A percentile compares a stretch with the other conserved stretches of the same genome.
Evolutionary conservation across 2,113 vertebrate species (phyloP).

Genomic region (Paralichthys olivaceus): DNA sequence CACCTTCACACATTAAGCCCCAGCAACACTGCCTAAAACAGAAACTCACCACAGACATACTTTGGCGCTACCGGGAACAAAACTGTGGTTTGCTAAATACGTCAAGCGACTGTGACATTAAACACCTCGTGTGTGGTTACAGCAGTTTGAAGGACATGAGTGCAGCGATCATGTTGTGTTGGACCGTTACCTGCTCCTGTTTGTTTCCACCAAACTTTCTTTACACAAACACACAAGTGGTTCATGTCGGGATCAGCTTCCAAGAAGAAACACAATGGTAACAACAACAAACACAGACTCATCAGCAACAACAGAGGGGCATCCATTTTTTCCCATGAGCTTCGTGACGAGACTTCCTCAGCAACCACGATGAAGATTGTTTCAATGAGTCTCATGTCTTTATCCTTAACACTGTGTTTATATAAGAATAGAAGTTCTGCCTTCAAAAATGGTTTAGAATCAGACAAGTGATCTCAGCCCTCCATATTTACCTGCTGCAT

Average conservation of each 20-base stretch:
- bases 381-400: slow-evolving; percentile 40
- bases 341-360: slow-evolving; percentile 11
- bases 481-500: background rate
- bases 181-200: slow-evolving; percentile 26
- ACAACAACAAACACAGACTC: slow-evolving; percentile 13
- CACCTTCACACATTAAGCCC: slow-evolving; percentile 42
- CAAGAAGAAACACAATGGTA: background rate
- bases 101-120: slow-evolving; percentile 37
- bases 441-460: slow-evolving; percentile 22
- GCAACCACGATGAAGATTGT: slow-evolving; percentile 25
- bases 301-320: background rate
- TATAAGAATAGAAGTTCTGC: slow-evolving; percentile 51
- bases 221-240: slow-evolving; percentile 16
- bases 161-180: background rate
- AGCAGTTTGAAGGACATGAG: slow-evolving; percentile 27
- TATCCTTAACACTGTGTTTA: slow-evolving; percentile 31
- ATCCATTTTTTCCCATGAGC: background rate
- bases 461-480: slow-evolving; percentile 5
- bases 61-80: slow-evolving; percentile 24
- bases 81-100: slow-evolving; percentile 62
- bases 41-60: slow-evolving; percentile 48
- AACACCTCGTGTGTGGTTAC: slow-evolving; percentile 24
- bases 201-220: slow-evolving; percentile 23
- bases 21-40: slow-evolving; percentile 63
- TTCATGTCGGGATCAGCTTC: slow-evolving; percentile 9